phyloP scores from a whole-genome alignment of 2,797 vertebrate genomes.

The Merluccius polli region DNA sequence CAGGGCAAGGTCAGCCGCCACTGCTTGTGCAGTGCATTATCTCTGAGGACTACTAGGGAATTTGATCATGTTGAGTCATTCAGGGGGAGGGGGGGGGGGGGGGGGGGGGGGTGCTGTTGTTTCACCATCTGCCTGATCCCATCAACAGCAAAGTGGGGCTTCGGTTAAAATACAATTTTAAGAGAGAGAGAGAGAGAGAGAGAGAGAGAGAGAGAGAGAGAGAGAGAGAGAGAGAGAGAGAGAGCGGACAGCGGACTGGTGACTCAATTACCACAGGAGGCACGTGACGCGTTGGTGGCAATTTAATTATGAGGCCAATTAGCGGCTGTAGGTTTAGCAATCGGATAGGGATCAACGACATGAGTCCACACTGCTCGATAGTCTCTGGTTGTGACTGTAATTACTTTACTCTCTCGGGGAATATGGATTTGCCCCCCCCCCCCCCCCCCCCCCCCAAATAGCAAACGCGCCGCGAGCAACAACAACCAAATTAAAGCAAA shows the following conservation, averaged over 20 bases:
- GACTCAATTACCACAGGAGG: constrained; percentile 35
- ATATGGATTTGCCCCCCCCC: background rate
- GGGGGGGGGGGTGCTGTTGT: too few relatives aligned
- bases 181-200: too few relatives aligned
- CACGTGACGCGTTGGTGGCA: constrained; percentile 31
- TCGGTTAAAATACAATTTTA: background rate
- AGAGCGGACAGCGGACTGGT: constrained; percentile 25
- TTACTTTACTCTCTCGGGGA: constrained; percentile 5
- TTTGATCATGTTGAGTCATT: background rate
- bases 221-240: too few relatives aligned
- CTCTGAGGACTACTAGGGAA: background rate
- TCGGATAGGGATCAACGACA: constrained; percentile 22
- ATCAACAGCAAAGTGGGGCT: constrained; percentile 14
- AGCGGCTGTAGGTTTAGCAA: constrained; percentile 12
- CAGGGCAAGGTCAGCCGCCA: background rate
- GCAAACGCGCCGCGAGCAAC: background rate
- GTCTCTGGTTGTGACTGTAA: constrained; percentile 1
- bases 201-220: too few relatives aligned
- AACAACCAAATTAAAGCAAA: background rate
- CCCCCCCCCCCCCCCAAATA: too few relatives aligned
- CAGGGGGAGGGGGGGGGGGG: too few relatives aligned
- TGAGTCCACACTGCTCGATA: constrained; percentile 7
- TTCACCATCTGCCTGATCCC: constrained; percentile 37
- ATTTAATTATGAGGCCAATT: constrained; percentile 37
- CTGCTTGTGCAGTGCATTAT: background rate